Conservation (phyloP, 2,888 invertebrate species). For the Acrobasis consociella region DNA sequence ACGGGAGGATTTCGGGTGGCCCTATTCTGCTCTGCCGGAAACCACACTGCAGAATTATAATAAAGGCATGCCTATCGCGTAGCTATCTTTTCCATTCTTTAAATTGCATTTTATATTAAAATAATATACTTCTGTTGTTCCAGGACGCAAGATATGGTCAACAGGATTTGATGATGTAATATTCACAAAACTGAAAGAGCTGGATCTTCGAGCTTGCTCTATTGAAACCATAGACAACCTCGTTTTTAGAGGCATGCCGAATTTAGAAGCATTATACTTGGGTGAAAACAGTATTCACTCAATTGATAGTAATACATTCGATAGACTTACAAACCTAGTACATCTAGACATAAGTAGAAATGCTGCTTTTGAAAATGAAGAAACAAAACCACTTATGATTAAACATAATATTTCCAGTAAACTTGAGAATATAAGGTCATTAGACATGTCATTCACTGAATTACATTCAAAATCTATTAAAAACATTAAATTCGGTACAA, state of each 20-base stretch:
- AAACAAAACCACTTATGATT: conserved; percentile 35
- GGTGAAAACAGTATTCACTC: conserved; percentile 76
- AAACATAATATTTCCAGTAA: conserved; percentile 41
- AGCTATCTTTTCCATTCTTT: neutral
- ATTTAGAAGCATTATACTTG: conserved; percentile 74
- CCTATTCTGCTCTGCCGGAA: no score
- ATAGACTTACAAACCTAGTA: conserved; percentile 55
- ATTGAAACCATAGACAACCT: conserved; percentile 68
- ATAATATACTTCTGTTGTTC: conserved; percentile 18
- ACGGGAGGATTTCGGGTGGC: no score
- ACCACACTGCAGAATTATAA: no score
- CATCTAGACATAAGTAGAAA: conserved; percentile 82
- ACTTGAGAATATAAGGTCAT: conserved; percentile 45
- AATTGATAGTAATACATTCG: conserved; percentile 66
- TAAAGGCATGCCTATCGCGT: no score
- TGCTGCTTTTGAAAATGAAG: conserved; percentile 38
- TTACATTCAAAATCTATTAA: conserved; percentile 42
- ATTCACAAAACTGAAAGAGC: conserved; percentile 68
- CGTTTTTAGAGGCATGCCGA: conserved; percentile 71
- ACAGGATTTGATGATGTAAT: conserved; percentile 42
- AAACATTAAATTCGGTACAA: conserved; percentile 44
- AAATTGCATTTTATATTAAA: neutral
- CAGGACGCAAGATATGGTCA: conserved; percentile 28
- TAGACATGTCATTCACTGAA: conserved; percentile 61
- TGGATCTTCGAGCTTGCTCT: conserved; percentile 82